phyloP scores from a whole-genome alignment of 2,888 invertebrate species.

The Euzetes globulus region DNA sequence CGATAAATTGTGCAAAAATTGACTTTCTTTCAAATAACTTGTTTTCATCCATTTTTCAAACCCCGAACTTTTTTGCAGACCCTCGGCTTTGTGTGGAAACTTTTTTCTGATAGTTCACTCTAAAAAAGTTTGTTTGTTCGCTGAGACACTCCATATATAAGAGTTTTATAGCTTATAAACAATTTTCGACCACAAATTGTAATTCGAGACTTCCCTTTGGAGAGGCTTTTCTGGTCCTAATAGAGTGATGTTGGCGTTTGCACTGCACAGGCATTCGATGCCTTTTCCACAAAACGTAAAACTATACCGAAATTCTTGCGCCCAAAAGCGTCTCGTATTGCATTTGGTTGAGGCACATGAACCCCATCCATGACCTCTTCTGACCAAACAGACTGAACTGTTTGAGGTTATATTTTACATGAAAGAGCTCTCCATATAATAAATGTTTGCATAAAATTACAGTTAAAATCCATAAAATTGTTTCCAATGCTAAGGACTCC shows the following conservation, averaged over 20 bases:
- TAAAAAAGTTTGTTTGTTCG: slow-evolving; percentile 11
- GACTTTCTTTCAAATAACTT: no score
- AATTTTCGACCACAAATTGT: slow-evolving; percentile 22
- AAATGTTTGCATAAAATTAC: neutral
- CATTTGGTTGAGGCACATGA: neutral
- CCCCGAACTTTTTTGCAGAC: no score
- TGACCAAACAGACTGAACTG: neutral
- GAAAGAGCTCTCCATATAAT: neutral
- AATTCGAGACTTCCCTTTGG: slow-evolving; percentile 12
- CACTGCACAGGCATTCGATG: slow-evolving; percentile 4
- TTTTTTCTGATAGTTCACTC: neutral
- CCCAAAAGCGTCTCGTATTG: neutral
- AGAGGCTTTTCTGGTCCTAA: neutral
- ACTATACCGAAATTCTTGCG: neutral
- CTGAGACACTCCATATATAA: neutral
- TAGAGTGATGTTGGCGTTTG: neutral
- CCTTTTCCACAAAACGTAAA: neutral
- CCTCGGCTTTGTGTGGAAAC: no score
- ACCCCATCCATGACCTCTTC: slow-evolving; percentile 22
- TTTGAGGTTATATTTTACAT: no score
- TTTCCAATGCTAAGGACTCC: neutral
- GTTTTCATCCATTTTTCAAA: no score
- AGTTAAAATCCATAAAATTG: neutral
- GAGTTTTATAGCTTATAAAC: neutral
- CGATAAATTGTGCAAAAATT: neutral